A percentile compares a stretch with the other conserved stretches of the same genome.
Evolutionary conservation across 2,113 vertebrate genomes (phyloP).

Genomic region (Bostrychus sinensis): DNA sequence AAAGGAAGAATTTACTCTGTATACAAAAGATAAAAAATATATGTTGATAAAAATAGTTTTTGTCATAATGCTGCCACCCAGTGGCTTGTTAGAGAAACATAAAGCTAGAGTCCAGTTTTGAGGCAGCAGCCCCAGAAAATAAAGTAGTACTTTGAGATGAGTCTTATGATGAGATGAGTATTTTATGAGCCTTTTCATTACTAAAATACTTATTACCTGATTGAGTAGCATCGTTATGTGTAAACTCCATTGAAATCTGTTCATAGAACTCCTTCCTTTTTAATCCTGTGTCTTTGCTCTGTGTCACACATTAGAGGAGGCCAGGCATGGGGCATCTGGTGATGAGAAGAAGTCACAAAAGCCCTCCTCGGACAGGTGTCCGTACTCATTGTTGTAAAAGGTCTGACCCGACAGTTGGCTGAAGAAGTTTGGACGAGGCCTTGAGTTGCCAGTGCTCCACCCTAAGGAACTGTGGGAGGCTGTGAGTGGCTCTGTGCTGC

Average conservation of each 20-base stretch:
- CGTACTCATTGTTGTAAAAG: conserved; percentile 96
- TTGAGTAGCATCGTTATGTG: conserved; percentile 11
- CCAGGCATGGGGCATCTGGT: conserved; percentile 49
- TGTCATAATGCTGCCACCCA: conserved; percentile 78
- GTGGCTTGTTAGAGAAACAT: conserved; percentile 73
- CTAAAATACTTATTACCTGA: conserved; percentile 24
- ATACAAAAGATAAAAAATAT: conserved; percentile 74
- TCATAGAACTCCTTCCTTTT: neutral
- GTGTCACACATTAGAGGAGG: conserved; percentile 75
- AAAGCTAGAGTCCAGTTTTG: conserved; percentile 61
- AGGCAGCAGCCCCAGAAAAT: conserved; percentile 30
- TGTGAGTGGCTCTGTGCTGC: conserved; percentile 75
- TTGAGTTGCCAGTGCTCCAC: conserved; percentile 57
- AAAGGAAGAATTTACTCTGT: conserved; percentile 72
- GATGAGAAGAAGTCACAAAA: conserved; percentile 80
- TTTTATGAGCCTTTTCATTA: conserved; percentile 13
- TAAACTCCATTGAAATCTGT: neutral
- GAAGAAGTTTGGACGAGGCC: conserved; percentile 72
- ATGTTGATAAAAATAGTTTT: conserved; percentile 61
- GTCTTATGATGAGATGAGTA: conserved; percentile 22
- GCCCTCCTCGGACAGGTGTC: conserved; percentile 86
- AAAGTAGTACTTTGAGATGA: conserved; percentile 27
- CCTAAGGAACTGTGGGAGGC: conserved; percentile 69
- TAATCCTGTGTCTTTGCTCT: conserved; percentile 11
- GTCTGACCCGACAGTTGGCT: conserved; percentile 87